Evolutionary conservation across 35 echinoderm and acorn worm species (phyloP), one percentile per base, ranked within the genome.

Genomic region (Anneissia japonica): DNA sequence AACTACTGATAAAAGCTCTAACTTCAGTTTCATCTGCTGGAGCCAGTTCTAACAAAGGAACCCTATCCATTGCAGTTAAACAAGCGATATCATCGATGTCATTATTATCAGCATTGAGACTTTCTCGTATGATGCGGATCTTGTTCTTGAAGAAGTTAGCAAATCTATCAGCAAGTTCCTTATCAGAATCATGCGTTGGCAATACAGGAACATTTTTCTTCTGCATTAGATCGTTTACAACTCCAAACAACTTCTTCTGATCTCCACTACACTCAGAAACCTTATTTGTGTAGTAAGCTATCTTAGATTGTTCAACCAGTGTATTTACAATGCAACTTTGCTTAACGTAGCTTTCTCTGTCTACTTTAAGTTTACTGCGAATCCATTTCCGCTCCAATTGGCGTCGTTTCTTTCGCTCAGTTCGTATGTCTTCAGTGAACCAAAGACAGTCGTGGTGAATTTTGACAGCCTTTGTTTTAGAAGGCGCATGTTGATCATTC

Each of bases 171-270:
- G 82, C 82, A n/a, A 90, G 75, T 32, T 76, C 37, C 3, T 76
- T 30, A 35, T 90, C 39, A 79, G 39, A 78, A 17, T 13, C 36
- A 0, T 40, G 40, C 0, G n/a, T 46, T 30, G 88, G 88, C 31
- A 79, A 76, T 34, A 77, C 19, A 13, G 88, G 13, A 4, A 34
- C 38, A n/a, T 85, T 90, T 34, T 4, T 31, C 73, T 51, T 84
- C 11, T 73, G 72, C 10, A 90, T 82, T 12, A 90, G 89, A 23
- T 76, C 35, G 79, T 90, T 80, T 3, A 90, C 82, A 79, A 90
- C 80, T 34, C 36, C 34, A 84, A 84, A 90, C 34, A 90, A 34
- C 38, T 80, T 90, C 82, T 73, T 90, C 74, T 90, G 88, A 30
- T 90, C 88, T 56, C 88, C 82, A 72, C 16, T 34, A 37, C 88